Percentiles rank a stretch among this genome's conserved stretches.
Evolutionary conservation across 2,888 invertebrate genomes (phyloP).

Genomic region (Onchidella celtica): DNA sequence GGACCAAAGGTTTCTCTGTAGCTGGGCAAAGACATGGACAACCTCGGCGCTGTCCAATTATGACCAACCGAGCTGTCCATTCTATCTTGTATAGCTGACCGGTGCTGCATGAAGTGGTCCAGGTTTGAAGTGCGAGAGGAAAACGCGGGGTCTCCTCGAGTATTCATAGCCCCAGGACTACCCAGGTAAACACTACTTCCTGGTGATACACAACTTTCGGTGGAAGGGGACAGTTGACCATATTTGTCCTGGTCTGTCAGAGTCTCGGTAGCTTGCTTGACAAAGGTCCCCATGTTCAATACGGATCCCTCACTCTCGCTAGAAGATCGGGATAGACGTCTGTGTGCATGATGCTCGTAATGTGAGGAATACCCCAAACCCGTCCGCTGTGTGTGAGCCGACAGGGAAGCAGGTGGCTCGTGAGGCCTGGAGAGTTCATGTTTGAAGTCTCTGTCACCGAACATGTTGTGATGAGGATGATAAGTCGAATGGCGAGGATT

Average conservation of each 20-base stretch:
- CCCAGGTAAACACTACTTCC: neutral
- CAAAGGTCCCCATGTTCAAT: slow-evolving; percentile 19
- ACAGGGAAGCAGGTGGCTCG: neutral
- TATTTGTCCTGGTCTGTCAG: slow-evolving; percentile 6
- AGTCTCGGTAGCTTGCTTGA: slow-evolving; percentile 7
- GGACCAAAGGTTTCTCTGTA: slow-evolving; percentile 23
- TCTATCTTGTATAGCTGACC: neutral
- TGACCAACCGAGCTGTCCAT: neutral
- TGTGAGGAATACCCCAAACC: neutral
- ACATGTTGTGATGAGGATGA: neutral
- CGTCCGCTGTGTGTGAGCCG: neutral
- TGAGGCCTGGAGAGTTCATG: neutral
- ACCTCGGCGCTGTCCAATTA: neutral
- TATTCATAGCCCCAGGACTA: neutral
- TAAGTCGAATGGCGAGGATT: neutral
- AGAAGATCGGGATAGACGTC: slow-evolving; percentile 12
- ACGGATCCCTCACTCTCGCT: slow-evolving; percentile 19
- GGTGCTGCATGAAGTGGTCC: neutral
- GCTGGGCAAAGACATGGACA: neutral
- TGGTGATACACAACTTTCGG: slow-evolving; percentile 15
- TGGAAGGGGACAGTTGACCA: slow-evolving; percentile 25
- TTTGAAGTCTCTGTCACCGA: neutral
- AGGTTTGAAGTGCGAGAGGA: neutral
- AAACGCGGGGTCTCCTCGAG: neutral
- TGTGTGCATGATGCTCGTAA: neutral